Percentiles rank a stretch among this genome's conserved stretches.
Conservation (phyloP, 2,113 vertebrate genomes). For the Blennius ocellaris region DNA sequence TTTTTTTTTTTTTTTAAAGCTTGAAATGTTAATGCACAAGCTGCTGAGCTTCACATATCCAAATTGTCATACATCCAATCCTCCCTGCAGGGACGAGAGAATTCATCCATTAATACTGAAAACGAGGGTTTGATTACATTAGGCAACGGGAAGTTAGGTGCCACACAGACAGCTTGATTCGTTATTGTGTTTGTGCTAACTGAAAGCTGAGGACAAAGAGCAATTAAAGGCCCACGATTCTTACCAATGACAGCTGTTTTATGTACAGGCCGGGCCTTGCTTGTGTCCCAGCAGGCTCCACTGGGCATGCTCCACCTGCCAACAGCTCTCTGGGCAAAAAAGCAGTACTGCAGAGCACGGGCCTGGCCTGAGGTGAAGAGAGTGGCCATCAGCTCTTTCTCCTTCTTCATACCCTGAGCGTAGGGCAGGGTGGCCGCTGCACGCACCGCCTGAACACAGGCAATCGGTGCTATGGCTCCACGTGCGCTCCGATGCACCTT, state of each 20-base stretch:
- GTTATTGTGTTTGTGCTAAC: constrained; percentile 14
- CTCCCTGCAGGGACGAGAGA: constrained; percentile 50
- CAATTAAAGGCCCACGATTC: constrained; percentile 56
- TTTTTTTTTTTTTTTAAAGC: constrained; percentile 43
- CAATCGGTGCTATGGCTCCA: constrained; percentile 86
- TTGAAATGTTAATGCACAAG: constrained; percentile 66
- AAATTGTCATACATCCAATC: constrained; percentile 51
- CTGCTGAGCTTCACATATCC: constrained; percentile 61
- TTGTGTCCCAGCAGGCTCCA: constrained; percentile 87
- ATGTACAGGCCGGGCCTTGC: constrained; percentile 76
- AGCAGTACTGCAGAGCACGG: constrained; percentile 88
- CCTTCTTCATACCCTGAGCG: constrained; percentile 80
- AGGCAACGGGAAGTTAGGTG: constrained; percentile 40
- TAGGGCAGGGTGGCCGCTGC: constrained; percentile 85
- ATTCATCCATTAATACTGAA: constrained; percentile 51
- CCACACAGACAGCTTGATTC: constrained; percentile 35
- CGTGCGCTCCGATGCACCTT: constrained; percentile 78
- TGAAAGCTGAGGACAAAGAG: constrained; percentile 18
- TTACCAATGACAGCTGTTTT: constrained; percentile 90
- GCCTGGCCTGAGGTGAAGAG: constrained; percentile 88
- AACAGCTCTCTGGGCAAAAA: constrained; percentile 87
- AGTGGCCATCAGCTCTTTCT: constrained; percentile 82
- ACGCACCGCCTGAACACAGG: constrained; percentile 86
- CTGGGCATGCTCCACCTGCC: constrained; percentile 84
- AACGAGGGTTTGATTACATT: constrained; percentile 41